Base-by-base conservation (phyloP, 1,140 invertebrate genomes). In the Trichoplusia ni region DNA sequence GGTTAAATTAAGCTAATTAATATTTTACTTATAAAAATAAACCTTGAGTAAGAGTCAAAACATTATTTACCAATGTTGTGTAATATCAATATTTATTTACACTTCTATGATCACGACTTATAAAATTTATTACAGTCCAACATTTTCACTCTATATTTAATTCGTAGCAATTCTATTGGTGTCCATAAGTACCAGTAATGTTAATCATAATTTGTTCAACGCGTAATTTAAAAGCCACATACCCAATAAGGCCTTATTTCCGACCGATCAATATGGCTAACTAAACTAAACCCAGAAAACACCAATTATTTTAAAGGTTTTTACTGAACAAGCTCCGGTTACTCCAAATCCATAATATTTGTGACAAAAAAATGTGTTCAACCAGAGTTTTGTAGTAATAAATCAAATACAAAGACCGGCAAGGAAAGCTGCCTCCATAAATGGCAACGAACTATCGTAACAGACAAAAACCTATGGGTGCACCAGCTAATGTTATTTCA, bases 351-450 rank as follows among this genome's bases (percentile, higher is more conserved):
- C 51, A 56, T 56, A 56, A 56, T 27, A 40, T 27, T 40, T 16
- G 13, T 4, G 4, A 16, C 8, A 2, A 35, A 56, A 38, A 54
- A 49, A 49, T 11, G 29, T 31, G 29, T 49, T 40, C 8, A 16
- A 29, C 18, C 13, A 56, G 40, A 56, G 51, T 56, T 58, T 58
- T 21, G 37, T 44, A 16, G 38, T 38, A 31, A 44, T 58, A 58
- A 58, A 58, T 44, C 37, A 31, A 58, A 58, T 49, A 54, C 29
- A 23, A 29, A 35, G 18, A n/a, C 40, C 25, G 11, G n/a, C 42
- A 61, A 61, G 58, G 58, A 61, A 61, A 61, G 58, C 58, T 49
- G 38, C 18, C 58, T 61, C 42, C 18, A 25, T 61, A 47, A 47
- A 44, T 31, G 25, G 54, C 54, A 58, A 42, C 23, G 54, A 31